Conservation (phyloP, 2,888 invertebrate genomes). For the Tetrapedia diversipes region DNA sequence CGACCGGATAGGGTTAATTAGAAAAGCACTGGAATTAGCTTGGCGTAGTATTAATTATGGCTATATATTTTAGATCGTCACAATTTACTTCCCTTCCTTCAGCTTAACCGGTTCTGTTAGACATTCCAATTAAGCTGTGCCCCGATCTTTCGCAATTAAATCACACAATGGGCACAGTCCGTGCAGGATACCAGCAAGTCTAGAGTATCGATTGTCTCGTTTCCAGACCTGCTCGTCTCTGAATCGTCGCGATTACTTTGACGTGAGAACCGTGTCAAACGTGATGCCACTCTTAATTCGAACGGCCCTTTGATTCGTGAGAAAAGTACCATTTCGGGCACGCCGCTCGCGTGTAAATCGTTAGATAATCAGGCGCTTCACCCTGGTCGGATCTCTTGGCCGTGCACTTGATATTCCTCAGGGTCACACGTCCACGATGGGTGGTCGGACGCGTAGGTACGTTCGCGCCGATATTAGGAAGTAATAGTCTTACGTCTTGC, state of each 20-base stretch:
- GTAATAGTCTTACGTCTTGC: constrained; percentile 10
- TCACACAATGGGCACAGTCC: background rate
- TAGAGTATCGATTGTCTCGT: constrained; percentile 2
- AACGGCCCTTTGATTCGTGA: constrained; percentile 61
- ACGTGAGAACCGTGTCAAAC: constrained; percentile 63
- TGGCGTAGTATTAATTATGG: too few relatives aligned
- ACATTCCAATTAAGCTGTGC: background rate
- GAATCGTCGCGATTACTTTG: constrained; percentile 28
- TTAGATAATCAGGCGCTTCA: constrained; percentile 49
- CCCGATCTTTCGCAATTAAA: constrained; percentile 2
- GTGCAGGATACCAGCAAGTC: too few relatives aligned
- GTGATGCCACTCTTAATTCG: constrained; percentile 60
- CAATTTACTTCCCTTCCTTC: too few relatives aligned
- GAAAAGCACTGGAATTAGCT: too few relatives aligned
- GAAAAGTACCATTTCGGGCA: constrained; percentile 62
- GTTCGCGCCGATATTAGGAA: constrained; percentile 46
- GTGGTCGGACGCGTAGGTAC: constrained; percentile 52
- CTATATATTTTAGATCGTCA: too few relatives aligned
- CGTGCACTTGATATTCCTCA: constrained; percentile 52
- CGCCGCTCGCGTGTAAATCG: constrained; percentile 63
- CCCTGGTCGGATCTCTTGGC: constrained; percentile 28
- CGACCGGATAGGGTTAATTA: too few relatives aligned
- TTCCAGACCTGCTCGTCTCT: constrained; percentile 9
- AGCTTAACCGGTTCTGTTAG: too few relatives aligned
- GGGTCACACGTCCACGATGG: constrained; percentile 20